Evolutionary conservation across 2,113 vertebrate genomes (phyloP).

Genomic region (Sakesphorus luctuosus): DNA sequence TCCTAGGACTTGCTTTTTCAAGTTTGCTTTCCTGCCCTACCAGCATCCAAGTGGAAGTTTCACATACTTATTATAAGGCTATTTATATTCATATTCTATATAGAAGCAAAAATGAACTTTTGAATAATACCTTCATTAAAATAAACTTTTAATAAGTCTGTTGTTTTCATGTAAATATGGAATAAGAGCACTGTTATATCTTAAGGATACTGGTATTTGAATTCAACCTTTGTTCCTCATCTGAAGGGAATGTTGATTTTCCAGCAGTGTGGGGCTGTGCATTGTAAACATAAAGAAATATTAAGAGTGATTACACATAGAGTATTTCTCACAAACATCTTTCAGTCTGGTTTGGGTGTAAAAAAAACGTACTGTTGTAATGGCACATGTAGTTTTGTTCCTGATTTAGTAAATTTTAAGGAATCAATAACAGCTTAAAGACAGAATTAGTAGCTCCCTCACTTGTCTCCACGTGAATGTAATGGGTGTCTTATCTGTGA

Average conservation of each 20-base stretch:
- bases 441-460: slow-evolving; percentile 62
- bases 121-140: not conserved
- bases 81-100: not conserved
- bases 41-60: not conserved
- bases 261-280: not conserved
- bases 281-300: slow-evolving; percentile 20
- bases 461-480: slow-evolving; percentile 48
- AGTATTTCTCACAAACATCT: not conserved
- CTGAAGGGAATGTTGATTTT: not conserved
- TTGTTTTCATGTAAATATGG: not conserved
- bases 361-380: slow-evolving; percentile 46
- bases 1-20: not conserved
- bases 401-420: slow-evolving; percentile 46
- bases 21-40: not conserved
- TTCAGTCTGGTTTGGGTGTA: slow-evolving; percentile 15
- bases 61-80: not conserved
- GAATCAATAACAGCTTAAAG: slow-evolving; percentile 69
- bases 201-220: not conserved
- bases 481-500: slow-evolving; percentile 67
- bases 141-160: not conserved
- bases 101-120: not conserved
- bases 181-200: not conserved
- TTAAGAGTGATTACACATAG: not conserved
- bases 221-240: not conserved
- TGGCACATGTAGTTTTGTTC: slow-evolving; percentile 21